Evolutionary conservation across 2,888 invertebrate species (phyloP), one percentile per base, ranked within the genome.

Genomic region (Epicampocera succincta): DNA sequence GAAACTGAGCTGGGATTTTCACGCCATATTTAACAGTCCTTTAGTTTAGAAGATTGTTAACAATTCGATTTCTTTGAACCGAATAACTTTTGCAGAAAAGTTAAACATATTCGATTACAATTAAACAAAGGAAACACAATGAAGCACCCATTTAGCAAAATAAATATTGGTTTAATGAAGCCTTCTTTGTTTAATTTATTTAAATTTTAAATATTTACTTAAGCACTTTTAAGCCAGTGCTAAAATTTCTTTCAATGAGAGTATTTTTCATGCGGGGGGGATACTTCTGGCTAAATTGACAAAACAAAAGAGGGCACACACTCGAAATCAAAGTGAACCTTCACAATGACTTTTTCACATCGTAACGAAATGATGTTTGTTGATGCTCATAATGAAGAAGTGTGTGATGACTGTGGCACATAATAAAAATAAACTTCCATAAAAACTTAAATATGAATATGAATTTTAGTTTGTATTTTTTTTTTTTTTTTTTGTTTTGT

Each of bases 401-500:
- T 17, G 19, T 21, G 17, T 38, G 21, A 42, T 60, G 68, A 69
- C n/a, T 38, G 33, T 4, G 13, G 12, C 8, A 21, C n/a, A 15
- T 46, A 60, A 54, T 60, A 56, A 65, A 46, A 52, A 60, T 46
- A 61, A 69, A 73, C 74, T 48, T 46, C 25, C 44, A 73, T 46
- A 68, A 68, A 68, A 68, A 25, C 52, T 4, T 15, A 38, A 75
- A 79, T 74, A 79, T 75, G 65, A 66, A 68, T 69, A 72, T 74
- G 63, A 21, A 78, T 40, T 52, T 68, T 61, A 68, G 17, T 63
- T 54, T 58, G 38, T 58, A 9, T 54, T 73, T 56, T n/a, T 63
- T 19, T 46, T 38, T 17, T 65, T 58, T 2, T 75, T 65, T 33
- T 48, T 33, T 33, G 17, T 9, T 15, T 40, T 61, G 71, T 42